Percentiles rank a stretch among this genome's conserved stretches.
Conservation (phyloP, 2,888 invertebrate genomes). For the Phymatocera aterrima region DNA sequence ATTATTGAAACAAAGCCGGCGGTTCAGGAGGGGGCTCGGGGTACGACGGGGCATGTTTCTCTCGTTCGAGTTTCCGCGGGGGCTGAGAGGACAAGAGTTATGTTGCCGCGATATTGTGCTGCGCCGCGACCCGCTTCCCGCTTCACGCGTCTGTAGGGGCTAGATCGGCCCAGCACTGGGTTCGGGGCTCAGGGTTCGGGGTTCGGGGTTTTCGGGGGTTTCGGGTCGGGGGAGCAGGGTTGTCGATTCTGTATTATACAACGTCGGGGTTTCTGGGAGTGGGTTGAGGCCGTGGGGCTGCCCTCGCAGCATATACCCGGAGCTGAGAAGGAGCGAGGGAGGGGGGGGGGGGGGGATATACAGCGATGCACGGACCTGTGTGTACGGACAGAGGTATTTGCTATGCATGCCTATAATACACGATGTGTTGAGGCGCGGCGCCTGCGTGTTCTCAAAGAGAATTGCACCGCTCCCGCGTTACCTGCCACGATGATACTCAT, state of each 20-base stretch:
- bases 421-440: neutral
- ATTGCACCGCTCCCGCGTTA: no score
- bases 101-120: slow-evolving; percentile 75
- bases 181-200: neutral
- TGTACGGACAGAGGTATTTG: no score
- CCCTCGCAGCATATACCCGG: neutral
- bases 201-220: neutral
- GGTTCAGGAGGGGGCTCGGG: slow-evolving; percentile 59
- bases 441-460: neutral
- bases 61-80: slow-evolving; percentile 64
- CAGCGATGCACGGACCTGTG: no score
- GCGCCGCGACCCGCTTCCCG: slow-evolving; percentile 67
- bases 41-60: slow-evolving; percentile 72
- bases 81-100: slow-evolving; percentile 73
- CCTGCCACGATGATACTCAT: no score
- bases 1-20: slow-evolving; percentile 74
- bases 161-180: slow-evolving; percentile 36
- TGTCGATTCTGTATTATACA: slow-evolving; percentile 69
- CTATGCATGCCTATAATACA: no score
- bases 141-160: slow-evolving; percentile 26
- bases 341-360: no score
- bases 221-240: slow-evolving; percentile 41
- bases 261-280: slow-evolving; percentile 57
- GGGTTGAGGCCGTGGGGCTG: slow-evolving; percentile 39
- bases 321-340: no score